Evolutionary conservation across 2,113 vertebrate species (phyloP).

Genomic region (Regulus satrapa): DNA sequence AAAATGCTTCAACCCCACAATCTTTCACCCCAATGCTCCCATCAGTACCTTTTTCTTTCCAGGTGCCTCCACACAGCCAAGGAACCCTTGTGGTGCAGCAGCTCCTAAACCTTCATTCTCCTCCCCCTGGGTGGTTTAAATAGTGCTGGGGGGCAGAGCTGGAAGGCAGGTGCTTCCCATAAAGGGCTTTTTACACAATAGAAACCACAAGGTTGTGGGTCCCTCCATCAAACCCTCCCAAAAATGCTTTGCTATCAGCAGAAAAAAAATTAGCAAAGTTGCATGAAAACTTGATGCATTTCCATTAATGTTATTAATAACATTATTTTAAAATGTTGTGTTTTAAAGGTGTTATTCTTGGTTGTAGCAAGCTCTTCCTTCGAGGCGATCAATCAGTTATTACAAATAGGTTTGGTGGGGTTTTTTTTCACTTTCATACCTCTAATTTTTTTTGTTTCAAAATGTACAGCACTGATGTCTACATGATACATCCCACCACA

Average conservation of each 20-base stretch:
- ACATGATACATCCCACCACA: background rate
- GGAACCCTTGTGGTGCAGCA: accelerated
- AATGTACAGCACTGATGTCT: background rate
- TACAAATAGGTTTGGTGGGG: accelerated
- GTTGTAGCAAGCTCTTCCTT: background rate
- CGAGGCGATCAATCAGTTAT: background rate
- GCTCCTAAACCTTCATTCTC: accelerated
- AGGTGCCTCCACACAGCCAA: background rate
- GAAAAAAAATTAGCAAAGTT: background rate
- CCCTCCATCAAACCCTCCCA: background rate
- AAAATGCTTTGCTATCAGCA: background rate
- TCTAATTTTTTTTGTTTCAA: background rate
- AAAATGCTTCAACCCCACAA: accelerated
- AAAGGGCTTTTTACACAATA: background rate
- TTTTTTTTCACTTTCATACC: background rate
- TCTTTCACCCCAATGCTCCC: accelerated
- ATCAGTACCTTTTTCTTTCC: background rate
- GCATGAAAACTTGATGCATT: background rate
- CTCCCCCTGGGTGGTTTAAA: background rate
- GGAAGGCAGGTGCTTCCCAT: background rate
- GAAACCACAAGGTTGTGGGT: background rate
- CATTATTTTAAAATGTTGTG: background rate
- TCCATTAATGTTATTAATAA: background rate
- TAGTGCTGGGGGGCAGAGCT: background rate
- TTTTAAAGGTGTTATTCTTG: background rate